Conservation (phyloP, 2,113 vertebrate species). For the Myiagra hebetior region DNA sequence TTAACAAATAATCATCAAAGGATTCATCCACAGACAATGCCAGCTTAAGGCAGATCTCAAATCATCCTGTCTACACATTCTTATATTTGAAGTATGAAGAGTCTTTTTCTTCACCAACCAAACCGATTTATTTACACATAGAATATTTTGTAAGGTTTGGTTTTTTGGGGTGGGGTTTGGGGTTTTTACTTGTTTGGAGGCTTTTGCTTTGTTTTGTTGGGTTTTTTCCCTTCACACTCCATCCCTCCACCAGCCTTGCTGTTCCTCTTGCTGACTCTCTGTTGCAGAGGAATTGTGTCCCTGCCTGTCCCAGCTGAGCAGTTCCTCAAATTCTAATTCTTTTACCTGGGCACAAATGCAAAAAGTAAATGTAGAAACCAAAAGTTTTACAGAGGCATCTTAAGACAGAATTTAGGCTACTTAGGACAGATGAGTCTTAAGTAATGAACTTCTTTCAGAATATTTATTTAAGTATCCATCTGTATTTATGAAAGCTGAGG, state of each 20-base stretch:
- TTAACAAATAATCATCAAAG: neutral
- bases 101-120: neutral
- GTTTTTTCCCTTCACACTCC: neutral
- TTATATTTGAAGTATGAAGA: neutral
- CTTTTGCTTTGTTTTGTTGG: neutral
- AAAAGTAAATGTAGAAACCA: neutral
- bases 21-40: neutral
- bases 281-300: neutral
- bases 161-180: too few relatives aligned
- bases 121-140: neutral
- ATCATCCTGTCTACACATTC: neutral
- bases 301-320: neutral
- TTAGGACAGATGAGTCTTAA: neutral
- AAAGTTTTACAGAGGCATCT: neutral
- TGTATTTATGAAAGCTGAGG: neutral
- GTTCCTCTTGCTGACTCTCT: neutral
- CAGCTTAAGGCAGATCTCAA: neutral
- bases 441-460: neutral
- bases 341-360: neutral
- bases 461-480: neutral
- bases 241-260: neutral
- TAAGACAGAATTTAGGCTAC: neutral
- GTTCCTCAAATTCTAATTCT: neutral
- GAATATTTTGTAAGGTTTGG: neutral
- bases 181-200: neutral